Evolutionary conservation across 1,140 invertebrate species (phyloP).

Genomic region (Cryptotermes secundus): DNA sequence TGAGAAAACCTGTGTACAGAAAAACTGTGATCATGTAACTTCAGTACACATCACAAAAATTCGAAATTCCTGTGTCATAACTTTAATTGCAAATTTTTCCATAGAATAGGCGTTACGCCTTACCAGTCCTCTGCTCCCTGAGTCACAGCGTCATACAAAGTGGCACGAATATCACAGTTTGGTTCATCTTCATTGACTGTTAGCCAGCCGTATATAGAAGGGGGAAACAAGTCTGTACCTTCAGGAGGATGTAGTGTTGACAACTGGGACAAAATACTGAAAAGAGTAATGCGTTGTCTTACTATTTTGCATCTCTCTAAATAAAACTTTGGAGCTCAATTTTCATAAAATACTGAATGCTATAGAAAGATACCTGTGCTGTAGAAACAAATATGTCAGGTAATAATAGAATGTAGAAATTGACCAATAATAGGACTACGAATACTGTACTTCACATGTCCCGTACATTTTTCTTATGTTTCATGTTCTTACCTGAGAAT

Average conservation of each 20-base stretch:
- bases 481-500: constrained; percentile 56
- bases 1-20: constrained; percentile 60
- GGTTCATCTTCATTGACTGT: constrained; percentile 48
- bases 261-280: constrained; percentile 62
- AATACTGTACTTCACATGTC: too few relatives aligned
- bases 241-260: constrained; percentile 58
- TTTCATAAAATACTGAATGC: too few relatives aligned
- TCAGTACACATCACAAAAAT: neutral
- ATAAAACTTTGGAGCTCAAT: too few relatives aligned
- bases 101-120: neutral
- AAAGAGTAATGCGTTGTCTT: constrained; percentile 31
- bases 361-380: too few relatives aligned
- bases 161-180: constrained; percentile 58
- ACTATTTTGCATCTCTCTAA: too few relatives aligned
- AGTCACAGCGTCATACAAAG: constrained; percentile 64
- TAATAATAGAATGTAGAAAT: too few relatives aligned
- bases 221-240: constrained; percentile 65
- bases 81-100: too few relatives aligned
- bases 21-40: constrained; percentile 29
- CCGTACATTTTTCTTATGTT: too few relatives aligned
- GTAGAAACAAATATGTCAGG: too few relatives aligned
- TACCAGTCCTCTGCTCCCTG: constrained; percentile 73
- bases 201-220: constrained; percentile 66
- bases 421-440: too few relatives aligned
- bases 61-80: too few relatives aligned